phyloP scores from a whole-genome alignment of 2,888 invertebrate species.

The Bombyx huttoni region DNA sequence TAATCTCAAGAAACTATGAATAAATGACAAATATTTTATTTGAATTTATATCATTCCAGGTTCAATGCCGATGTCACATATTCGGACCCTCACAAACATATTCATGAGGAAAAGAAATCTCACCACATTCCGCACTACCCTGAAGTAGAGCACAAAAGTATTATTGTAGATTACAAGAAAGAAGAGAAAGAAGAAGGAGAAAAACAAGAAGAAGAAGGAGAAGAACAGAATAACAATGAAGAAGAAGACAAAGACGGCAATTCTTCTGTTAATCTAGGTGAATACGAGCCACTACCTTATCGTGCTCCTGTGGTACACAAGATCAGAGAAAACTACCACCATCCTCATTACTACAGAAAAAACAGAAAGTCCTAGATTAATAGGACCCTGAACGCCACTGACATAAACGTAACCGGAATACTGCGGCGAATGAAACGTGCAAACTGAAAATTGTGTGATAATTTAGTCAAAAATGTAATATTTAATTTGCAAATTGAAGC shows the following conservation, averaged over 20 bases:
- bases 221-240: conserved; percentile 4
- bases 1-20: too few species aligned
- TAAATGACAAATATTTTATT: too few species aligned
- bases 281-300: neutral
- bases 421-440: conserved; percentile 2
- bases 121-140: conserved; percentile 3
- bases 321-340: conserved; percentile 7
- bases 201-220: conserved; percentile 1
- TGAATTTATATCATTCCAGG: conserved; percentile 9
- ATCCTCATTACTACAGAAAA: conserved; percentile 14
- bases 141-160: neutral
- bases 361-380: conserved; percentile 3
- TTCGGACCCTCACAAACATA: conserved; percentile 18
- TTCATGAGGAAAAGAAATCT: conserved; percentile 2
- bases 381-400: neutral
- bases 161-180: neutral
- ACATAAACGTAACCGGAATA: neutral
- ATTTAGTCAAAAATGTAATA: neutral
- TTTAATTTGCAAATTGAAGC: neutral
- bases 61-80: conserved; percentile 24
- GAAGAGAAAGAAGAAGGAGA: conserved; percentile 1
- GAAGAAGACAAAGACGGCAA: conserved; percentile 3
- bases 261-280: conserved; percentile 2
- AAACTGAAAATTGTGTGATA: conserved; percentile 1
- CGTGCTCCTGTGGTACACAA: conserved; percentile 4